Evolutionary conservation across 2,888 invertebrate species (phyloP).

Genomic region (Drymonia ruficornis): DNA sequence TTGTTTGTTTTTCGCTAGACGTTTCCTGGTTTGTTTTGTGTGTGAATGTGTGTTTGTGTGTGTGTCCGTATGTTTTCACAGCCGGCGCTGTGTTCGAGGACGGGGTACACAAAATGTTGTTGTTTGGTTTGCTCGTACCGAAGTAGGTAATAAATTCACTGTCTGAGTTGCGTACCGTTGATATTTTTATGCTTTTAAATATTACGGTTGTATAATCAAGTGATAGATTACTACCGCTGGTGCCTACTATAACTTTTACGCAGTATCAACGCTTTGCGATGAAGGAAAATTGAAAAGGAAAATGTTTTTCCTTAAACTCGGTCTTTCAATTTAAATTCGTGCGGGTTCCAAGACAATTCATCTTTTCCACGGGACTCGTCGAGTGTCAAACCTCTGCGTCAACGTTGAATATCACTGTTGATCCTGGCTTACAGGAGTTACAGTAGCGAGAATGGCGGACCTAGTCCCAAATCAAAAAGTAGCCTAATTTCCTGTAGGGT

Average conservation of each 20-base stretch:
- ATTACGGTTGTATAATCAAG: slow-evolving; percentile 30
- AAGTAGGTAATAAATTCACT: slow-evolving; percentile 73
- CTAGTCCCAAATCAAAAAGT: too few relatives aligned
- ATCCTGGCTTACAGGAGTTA: too few relatives aligned
- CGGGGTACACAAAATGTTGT: slow-evolving; percentile 80
- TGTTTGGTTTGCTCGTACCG: slow-evolving; percentile 76
- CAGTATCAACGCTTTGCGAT: background rate
- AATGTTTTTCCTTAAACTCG: too few relatives aligned
- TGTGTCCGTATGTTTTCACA: slow-evolving; percentile 75
- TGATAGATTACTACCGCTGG: slow-evolving; percentile 14
- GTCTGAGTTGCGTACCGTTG: slow-evolving; percentile 40
- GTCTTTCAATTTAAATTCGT: too few relatives aligned
- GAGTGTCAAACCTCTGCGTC: too few relatives aligned
- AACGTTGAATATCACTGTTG: too few relatives aligned
- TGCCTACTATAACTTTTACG: too few relatives aligned
- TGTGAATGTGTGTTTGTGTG: slow-evolving; percentile 61
- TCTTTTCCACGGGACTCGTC: too few relatives aligned
- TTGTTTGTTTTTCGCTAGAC: slow-evolving; percentile 85
- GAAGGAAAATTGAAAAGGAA: too few relatives aligned
- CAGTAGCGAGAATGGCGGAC: too few relatives aligned
- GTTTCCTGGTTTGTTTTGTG: slow-evolving; percentile 85
- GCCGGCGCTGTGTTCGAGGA: slow-evolving; percentile 71
- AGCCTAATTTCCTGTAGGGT: too few relatives aligned
- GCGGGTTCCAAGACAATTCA: too few relatives aligned
- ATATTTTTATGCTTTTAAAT: slow-evolving; percentile 48